These are phyloP conservation scores for Corythaeola cristata DNA, from an alignment of 2,113 vertebrate genomes.

Conservation along the genomic window DNA sequence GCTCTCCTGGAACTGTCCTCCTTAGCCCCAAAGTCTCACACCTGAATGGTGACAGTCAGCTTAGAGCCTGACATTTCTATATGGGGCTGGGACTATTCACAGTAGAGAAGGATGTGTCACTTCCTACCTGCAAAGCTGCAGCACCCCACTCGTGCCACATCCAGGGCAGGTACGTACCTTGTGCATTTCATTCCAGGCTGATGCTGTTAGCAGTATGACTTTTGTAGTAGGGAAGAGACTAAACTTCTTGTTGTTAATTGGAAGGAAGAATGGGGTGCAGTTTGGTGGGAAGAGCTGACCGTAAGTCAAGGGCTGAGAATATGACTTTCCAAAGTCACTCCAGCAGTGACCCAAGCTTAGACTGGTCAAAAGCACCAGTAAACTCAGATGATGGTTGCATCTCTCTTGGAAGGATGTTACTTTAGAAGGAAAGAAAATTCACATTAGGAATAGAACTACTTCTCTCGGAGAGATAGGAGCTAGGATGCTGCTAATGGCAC, in stretches of 20 bases:
- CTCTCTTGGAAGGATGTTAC: background rate
- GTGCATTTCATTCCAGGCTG: background rate
- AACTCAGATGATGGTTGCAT: background rate
- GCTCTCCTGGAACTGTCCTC: background rate
- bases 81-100: background rate
- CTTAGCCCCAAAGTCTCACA: background rate
- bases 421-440: background rate
- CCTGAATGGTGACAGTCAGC: background rate
- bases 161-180: rapidly evolving
- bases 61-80: background rate
- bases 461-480: background rate
- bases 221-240: background rate
- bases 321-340: background rate
- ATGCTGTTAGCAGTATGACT: background rate
- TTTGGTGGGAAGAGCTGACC: background rate
- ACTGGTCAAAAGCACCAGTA: background rate
- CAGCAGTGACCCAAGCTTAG: background rate
- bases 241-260: background rate
- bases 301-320: background rate
- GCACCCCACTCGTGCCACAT: background rate
- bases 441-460: background rate
- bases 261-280: background rate
- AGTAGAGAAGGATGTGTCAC: background rate
- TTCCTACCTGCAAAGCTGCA: background rate
- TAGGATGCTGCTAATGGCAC: background rate